A percentile compares a stretch with the other conserved stretches of the same genome.
phyloP scores from a whole-genome alignment of 2,113 vertebrate genomes.

The Nycticebus coucang region DNA sequence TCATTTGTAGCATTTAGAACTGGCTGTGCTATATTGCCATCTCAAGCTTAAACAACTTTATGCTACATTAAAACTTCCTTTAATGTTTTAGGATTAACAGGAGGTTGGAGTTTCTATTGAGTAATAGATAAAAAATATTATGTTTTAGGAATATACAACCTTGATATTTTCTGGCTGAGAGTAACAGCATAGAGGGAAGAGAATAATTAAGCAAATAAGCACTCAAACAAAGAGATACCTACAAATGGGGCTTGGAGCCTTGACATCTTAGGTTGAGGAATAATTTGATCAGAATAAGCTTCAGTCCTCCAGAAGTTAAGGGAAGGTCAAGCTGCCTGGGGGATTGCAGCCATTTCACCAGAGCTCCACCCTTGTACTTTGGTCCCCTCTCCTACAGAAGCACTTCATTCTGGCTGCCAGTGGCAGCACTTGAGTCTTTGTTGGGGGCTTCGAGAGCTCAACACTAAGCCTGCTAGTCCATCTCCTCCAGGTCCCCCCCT shows the following conservation, averaged over 20 bases:
- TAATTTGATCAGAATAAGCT: slow-evolving; percentile 71
- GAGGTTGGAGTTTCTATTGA: neutral
- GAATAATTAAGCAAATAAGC: neutral
- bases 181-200: neutral
- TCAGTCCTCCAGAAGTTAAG: slow-evolving; percentile 59
- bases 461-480: neutral
- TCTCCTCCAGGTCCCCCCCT: neutral
- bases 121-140: neutral
- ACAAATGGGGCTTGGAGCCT: neutral
- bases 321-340: slow-evolving; percentile 69
- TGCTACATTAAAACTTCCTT: neutral
- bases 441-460: neutral
- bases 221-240: slow-evolving; percentile 33
- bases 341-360: neutral
- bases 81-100: neutral
- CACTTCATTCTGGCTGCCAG: neutral
- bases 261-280: slow-evolving; percentile 15
- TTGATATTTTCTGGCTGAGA: neutral
- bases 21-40: slow-evolving; percentile 43
- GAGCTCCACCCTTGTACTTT: slow-evolving; percentile 45
- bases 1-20: slow-evolving; percentile 57
- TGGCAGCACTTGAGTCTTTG: neutral
- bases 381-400: slow-evolving; percentile 40
- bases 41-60: slow-evolving; percentile 6
- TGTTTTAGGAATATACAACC: neutral